Base-by-base conservation (phyloP, 2,113 vertebrate genomes). In the Conger conger region DNA sequence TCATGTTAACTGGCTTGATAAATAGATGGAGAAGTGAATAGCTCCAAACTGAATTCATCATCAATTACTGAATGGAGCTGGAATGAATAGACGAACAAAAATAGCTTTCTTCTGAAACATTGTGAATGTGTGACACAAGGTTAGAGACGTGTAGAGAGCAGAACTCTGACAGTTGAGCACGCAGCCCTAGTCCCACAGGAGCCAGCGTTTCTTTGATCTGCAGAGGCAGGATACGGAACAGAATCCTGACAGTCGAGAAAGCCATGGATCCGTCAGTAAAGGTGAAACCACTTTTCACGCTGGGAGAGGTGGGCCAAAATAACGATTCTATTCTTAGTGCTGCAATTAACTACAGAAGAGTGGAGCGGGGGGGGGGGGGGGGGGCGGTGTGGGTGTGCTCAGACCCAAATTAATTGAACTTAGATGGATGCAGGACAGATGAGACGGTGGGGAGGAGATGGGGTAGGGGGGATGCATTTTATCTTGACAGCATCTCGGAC, bases 311-410 rank as follows among this genome's bases (percentile, higher is more conserved):
- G 87, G 89, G 89, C 30, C 86, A 88, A 79, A 77, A 79, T 86
- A 79, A 81, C 37, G 27, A 13, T 45, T 83, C 87, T 88, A 88
- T 90, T 88, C 81, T 88, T 88, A 90, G 87, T 40, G 37, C 50
- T 40, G 50, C 86, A 88, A 88, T 88, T 88, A 90, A 79, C 77
- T 85, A 84, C 80, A 82, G 79, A 20, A 87, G 80, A 60, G 80
- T 38, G 79, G 30, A 76, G 57, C 83, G 80, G 86, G 80, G 50
- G 50, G 8, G 35, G 73, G 11, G 20, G 17, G 23, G 60, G 33
- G 76, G 40, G 40, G 40, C 13, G 20, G 17, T 23, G 60, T 23
- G 76, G 40, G 40, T 4, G 40, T 42, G 40, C 40, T 42, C 4
- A 36, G 37, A 45, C 16, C 60, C 17, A 53, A 73, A 80, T 80